Evolutionary conservation across 2,797 vertebrate species (phyloP), one percentile per base, ranked within the genome.

Genomic region (Scarus forsteni): DNA sequence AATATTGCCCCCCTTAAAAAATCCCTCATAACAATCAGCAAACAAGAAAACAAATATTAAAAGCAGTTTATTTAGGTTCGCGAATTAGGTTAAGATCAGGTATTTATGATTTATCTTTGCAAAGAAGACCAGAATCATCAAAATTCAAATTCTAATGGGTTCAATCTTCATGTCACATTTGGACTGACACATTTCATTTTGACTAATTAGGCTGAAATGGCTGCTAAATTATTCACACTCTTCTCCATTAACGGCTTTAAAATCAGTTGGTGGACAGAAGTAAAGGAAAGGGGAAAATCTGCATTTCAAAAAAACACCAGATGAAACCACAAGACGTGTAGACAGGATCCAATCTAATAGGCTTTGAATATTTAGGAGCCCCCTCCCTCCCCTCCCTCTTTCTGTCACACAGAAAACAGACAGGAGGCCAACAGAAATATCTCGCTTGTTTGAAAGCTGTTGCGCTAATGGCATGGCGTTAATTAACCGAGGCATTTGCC

Each of bases 401-500:
- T 57, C 56, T 64, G 77, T 81, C 74, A 75, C 71, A 60, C 52
- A 80, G 68, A 80, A 81, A 87, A 78, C 56, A 88, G 83, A 88
- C 81, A 78, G 71, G 71, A 88, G 87, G 85, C 80, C 78, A 85
- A 75, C 73, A 86, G 87, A 93, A 92, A 92, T 93, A 89, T 92
- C 83, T 93, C 49, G 76, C 85, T 84, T 92, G 91, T 93, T 94
- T 94, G 86, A 94, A 92, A 91, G 93, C 88, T 82, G 89, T 82
- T 80, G 89, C 85, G 80, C 92, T 94, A 93, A 86, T 93, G 91
- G 91, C 87, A 68, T 81, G 83, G 88, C 89, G 86, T 92, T 95
- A 95, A 95, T 96, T 95, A 95, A 94, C 92, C 80, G 92, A 91
- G 91, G 92, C 90, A 92, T 94, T 95, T 95, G 93, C 93, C 92